Evolutionary conservation across 2,797 vertebrate genomes (phyloP).

Genomic region (Lycodopsis pacificus): DNA sequence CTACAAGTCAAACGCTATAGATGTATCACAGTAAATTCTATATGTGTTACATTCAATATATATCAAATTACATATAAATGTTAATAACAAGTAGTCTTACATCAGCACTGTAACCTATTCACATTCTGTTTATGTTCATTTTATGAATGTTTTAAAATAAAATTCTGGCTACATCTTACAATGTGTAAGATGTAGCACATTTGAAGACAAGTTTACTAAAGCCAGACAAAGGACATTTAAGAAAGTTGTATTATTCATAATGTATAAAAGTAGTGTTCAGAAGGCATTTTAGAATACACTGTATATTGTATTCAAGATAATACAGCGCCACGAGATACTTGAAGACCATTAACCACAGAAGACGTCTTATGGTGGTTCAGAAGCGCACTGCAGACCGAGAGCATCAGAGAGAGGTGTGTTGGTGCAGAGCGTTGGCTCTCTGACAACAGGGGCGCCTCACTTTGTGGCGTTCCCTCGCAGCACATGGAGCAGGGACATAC

Average conservation of each 20-base stretch:
- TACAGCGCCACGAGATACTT: slow-evolving; percentile 40
- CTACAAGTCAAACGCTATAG: neutral
- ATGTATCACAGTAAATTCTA: neutral
- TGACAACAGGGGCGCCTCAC: slow-evolving; percentile 21
- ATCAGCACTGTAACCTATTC: too few relatives aligned
- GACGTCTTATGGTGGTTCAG: neutral
- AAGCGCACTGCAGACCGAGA: slow-evolving; percentile 1
- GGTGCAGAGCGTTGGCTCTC: slow-evolving; percentile 9
- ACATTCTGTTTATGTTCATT: too few relatives aligned
- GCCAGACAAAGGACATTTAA: neutral
- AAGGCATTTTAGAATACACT: slow-evolving; percentile 36
- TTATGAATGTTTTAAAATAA: too few relatives aligned
- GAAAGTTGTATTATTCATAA: slow-evolving; percentile 46
- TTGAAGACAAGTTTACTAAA: neutral
- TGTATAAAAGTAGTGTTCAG: slow-evolving; percentile 59
- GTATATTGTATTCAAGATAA: slow-evolving; percentile 35
- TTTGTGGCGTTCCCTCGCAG: slow-evolving; percentile 11
- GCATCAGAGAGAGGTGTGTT: neutral
- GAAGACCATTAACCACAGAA: slow-evolving; percentile 18
- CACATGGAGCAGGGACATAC: slow-evolving; percentile 1
- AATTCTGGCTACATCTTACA: too few relatives aligned
- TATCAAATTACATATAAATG: neutral
- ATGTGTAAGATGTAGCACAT: too few relatives aligned
- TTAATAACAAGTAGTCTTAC: too few relatives aligned
- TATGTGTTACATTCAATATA: neutral